phyloP scores from a whole-genome alignment of 1,140 invertebrate genomes.

The Diorhabda carinulata region DNA sequence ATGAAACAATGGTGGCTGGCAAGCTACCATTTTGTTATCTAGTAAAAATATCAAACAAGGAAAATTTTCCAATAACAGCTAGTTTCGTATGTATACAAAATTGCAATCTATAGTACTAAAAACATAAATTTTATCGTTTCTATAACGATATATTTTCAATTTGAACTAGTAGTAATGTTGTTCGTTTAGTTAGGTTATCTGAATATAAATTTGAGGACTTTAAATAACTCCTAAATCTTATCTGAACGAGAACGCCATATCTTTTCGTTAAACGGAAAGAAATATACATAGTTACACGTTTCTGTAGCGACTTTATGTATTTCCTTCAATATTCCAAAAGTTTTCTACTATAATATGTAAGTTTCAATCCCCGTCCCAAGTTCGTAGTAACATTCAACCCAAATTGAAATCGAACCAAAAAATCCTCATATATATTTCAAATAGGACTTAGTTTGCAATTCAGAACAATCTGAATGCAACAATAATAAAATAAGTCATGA shows the following conservation, averaged over 20 bases:
- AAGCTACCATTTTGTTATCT: neutral
- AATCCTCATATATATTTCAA: conserved; percentile 3
- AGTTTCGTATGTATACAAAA: no score
- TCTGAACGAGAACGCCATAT: no score
- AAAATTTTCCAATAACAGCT: no score
- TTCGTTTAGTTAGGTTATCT: no score
- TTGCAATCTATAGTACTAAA: no score
- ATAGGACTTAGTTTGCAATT: conserved; percentile 12
- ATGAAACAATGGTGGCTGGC: neutral
- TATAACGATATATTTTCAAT: no score
- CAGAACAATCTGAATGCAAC: conserved; percentile 25
- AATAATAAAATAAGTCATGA: conserved; percentile 32
- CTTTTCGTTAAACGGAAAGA: neutral
- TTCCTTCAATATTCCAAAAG: conserved; percentile 2
- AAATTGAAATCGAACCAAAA: neutral
- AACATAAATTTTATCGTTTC: no score
- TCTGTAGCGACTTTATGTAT: neutral
- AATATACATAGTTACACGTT: neutral
- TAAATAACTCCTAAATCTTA: no score
- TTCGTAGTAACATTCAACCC: neutral
- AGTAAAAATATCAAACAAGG: no score
- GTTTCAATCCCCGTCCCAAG: neutral
- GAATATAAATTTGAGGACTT: no score
- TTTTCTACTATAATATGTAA: conserved; percentile 1
- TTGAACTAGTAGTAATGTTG: no score